A percentile compares a stretch with the other conserved stretches of the same genome.
These are phyloP conservation scores for Perizoma flavofasciatum DNA, from an alignment of 2,888 invertebrate species.

Conservation along the genomic window DNA sequence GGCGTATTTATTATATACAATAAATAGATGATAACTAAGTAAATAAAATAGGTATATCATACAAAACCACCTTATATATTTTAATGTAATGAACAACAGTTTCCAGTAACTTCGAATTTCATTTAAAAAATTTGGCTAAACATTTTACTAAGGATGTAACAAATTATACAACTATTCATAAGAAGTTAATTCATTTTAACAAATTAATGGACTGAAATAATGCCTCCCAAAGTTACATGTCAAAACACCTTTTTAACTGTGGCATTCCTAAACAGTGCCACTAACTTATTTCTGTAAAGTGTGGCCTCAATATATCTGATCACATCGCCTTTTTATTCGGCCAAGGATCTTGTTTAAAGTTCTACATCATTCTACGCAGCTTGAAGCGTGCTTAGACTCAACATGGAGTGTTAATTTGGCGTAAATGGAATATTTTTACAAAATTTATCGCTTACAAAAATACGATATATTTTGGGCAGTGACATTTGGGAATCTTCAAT, in stretches of 20 bases:
- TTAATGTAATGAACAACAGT: slow-evolving; percentile 34
- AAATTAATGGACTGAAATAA: slow-evolving; percentile 15
- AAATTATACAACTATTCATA: slow-evolving; percentile 41
- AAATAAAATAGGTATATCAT: slow-evolving; percentile 59
- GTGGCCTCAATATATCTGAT: slow-evolving; percentile 3
- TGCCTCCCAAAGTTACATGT: slow-evolving; percentile 24
- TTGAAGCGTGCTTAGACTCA: slow-evolving; percentile 60
- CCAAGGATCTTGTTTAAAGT: slow-evolving; percentile 13
- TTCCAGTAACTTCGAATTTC: slow-evolving; percentile 36
- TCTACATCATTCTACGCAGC: slow-evolving; percentile 36
- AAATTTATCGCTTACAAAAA: slow-evolving; percentile 54
- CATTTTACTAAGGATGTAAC: slow-evolving; percentile 56
- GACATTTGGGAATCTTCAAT: slow-evolving; percentile 48
- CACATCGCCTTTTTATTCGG: slow-evolving; percentile 6
- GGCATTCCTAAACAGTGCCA: slow-evolving; percentile 12
- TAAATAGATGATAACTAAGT: slow-evolving; percentile 74
- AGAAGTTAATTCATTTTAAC: slow-evolving; percentile 16
- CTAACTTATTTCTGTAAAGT: not conserved
- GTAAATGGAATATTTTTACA: slow-evolving; percentile 52
- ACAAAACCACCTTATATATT: slow-evolving; percentile 62
- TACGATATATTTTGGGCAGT: slow-evolving; percentile 63
- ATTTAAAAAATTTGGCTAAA: slow-evolving; percentile 56
- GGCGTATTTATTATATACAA: slow-evolving; percentile 82
- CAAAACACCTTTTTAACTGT: slow-evolving; percentile 26
- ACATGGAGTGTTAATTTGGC: slow-evolving; percentile 57